Percentiles rank a stretch among this genome's conserved stretches.
phyloP scores from a whole-genome alignment of 2,888 invertebrate genomes.

The Harpalus rufipes region DNA sequence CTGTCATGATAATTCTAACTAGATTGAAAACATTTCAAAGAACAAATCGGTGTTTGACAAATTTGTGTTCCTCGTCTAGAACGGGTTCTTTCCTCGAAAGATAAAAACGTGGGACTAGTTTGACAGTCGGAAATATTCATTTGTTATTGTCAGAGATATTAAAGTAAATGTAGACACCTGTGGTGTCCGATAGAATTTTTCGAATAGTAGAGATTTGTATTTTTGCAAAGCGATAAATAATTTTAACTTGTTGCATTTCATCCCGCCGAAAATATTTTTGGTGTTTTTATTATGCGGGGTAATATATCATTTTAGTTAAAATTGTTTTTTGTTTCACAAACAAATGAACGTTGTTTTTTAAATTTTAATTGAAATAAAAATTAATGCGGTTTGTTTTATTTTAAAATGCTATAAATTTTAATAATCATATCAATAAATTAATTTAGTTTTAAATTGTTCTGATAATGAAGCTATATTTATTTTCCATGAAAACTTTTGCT shows the following conservation, averaged over 20 bases:
- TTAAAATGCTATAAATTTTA: conserved; percentile 35
- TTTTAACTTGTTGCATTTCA: conserved; percentile 52
- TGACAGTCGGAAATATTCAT: conserved; percentile 56
- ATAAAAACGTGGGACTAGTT: conserved; percentile 56
- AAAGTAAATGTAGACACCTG: conserved; percentile 42
- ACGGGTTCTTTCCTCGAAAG: conserved; percentile 44
- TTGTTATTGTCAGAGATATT: conserved; percentile 60
- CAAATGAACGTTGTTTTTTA: conserved; percentile 38
- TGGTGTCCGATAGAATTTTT: conserved; percentile 44
- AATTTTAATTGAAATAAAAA: conserved; percentile 39
- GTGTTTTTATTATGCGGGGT: conserved; percentile 26
- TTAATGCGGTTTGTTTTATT: conserved; percentile 16
- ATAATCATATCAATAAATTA: conserved; percentile 32
- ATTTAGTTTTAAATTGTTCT: conserved; percentile 21
- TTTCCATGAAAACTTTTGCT: conserved; percentile 5
- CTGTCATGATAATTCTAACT: conserved; percentile 55
- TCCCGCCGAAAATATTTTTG: conserved; percentile 28
- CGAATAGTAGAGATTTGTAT: conserved; percentile 37
- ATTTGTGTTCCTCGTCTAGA: conserved; percentile 48
- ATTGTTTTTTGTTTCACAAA: conserved; percentile 37
- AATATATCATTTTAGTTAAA: conserved; percentile 49
- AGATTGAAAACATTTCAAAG: conserved; percentile 55
- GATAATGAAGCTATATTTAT: conserved; percentile 31
- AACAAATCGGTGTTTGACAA: conserved; percentile 59
- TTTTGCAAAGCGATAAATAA: conserved; percentile 52